Base-by-base conservation (phyloP, 2,113 vertebrate genomes). In the Toxostoma redivivum region DNA sequence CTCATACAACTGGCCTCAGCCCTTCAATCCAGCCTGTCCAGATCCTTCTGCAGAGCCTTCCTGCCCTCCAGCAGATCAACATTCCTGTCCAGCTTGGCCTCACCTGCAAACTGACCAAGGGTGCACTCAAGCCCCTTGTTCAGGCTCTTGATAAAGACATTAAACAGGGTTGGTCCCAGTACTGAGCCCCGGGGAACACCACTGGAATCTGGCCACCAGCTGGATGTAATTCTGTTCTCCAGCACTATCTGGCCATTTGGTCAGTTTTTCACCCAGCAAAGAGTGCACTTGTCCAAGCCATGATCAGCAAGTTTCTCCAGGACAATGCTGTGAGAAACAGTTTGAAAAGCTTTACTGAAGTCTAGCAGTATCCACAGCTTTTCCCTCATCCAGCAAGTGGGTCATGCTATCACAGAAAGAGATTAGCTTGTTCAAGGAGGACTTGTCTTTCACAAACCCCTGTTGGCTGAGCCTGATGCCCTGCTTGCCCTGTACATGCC, bases 61-160 rank as follows among this genome's bases (percentile, higher is more conserved):
- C 56, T 64, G 15, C 17, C 17, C 17, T 87, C 47, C n/a, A 77
- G 22, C 31, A 53, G 38, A 65, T 21, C 19, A 45, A 37, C 6
- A 15, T 4, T 48, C 11, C 35, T 4, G 0, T 14, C 11, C 15
- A 16, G 6, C 7, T 5, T 60, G 7, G 10, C 10, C 31, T 44
- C 47, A n/a, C 9, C 16, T 78, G 35, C 10, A 73, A 37, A 30
- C 11, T 24, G 51, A 24, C 56, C 28, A 22, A 60, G 19, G 20
- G 51, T 33, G 11, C 11, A 44, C 16, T 60, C 1, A 0, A 33
- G 21, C 3, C 13, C 5, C 27, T 37, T 8, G 1, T 30, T 44
- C 11, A 7, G 37, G 15, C 27, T 25, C 25, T 5, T 12, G 22
- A 73, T n/a, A 45, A 72, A 79, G 21, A 51, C 6, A 20, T 12